Evolutionary conservation across 2,797 vertebrate genomes (phyloP).

Genomic region (Bufotes viridis): DNA sequence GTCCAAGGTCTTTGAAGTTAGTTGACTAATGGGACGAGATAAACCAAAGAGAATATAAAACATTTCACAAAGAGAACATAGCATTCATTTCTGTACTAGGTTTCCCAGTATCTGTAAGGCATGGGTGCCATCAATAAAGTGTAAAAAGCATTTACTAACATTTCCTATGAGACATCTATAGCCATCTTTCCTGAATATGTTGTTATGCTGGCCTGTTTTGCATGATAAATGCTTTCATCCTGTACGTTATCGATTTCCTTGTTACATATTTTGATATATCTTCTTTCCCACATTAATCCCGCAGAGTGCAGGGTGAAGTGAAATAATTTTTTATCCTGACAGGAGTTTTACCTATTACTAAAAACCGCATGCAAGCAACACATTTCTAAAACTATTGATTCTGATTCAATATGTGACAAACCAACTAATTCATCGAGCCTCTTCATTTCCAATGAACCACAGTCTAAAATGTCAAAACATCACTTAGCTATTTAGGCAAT

Average conservation of each 20-base stretch:
- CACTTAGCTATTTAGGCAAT: neutral
- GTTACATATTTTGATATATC: conserved; percentile 55
- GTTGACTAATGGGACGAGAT: conserved; percentile 3
- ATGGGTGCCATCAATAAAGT: conserved; percentile 49
- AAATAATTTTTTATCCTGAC: conserved; percentile 54
- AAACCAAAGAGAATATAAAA: conserved; percentile 16
- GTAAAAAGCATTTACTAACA: conserved; percentile 50
- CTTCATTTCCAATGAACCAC: conserved; percentile 20
- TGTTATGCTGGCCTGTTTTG: conserved; percentile 42
- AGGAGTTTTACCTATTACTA: conserved; percentile 38
- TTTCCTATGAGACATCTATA: conserved; percentile 38
- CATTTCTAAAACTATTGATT: conserved; percentile 43
- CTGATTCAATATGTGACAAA: conserved; percentile 24
- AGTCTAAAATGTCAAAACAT: conserved; percentile 13
- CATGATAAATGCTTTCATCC: conserved; percentile 58
- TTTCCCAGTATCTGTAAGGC: conserved; percentile 15
- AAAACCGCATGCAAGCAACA: conserved; percentile 14
- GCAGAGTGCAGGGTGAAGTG: conserved; percentile 39
- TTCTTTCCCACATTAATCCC: conserved; percentile 56
- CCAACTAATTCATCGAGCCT: conserved; percentile 24
- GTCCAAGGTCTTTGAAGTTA: neutral
- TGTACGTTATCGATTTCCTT: conserved; percentile 50
- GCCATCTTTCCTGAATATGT: conserved; percentile 39
- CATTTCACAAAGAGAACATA: conserved; percentile 20
- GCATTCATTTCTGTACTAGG: conserved; percentile 18